These are phyloP conservation scores for Caenorhabditis sinica DNA, from an alignment of 2,888 invertebrate genomes.

Conservation along the genomic window DNA sequence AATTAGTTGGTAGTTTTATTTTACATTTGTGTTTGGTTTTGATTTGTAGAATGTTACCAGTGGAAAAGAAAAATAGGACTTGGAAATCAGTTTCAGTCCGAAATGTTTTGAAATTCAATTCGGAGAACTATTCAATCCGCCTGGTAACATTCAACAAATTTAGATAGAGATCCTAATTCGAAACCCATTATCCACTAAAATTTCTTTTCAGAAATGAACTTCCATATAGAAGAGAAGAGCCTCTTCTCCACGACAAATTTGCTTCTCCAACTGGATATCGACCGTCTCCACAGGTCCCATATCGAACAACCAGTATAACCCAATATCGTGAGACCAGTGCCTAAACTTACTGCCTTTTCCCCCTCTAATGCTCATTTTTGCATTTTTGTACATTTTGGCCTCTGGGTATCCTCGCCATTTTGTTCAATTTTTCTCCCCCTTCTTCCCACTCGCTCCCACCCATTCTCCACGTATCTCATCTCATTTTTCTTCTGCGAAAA, in stretches of 20 bases:
- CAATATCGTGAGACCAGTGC: constrained; percentile 77
- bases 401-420: constrained; percentile 37
- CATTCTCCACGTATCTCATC: constrained; percentile 56
- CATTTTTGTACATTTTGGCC: constrained; percentile 56
- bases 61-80: neutral
- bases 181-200: neutral
- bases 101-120: no score
- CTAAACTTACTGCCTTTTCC: constrained; percentile 52
- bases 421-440: constrained; percentile 7
- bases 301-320: constrained; percentile 67
- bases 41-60: neutral
- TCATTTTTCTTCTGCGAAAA: neutral
- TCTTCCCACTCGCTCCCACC: constrained; percentile 3
- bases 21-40: constrained; percentile 8
- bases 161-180: neutral
- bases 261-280: constrained; percentile 61
- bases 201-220: constrained; percentile 70
- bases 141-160: neutral
- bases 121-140: no score
- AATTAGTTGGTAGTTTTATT: constrained; percentile 58
- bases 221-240: constrained; percentile 71
- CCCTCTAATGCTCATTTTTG: constrained; percentile 26
- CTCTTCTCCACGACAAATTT: constrained; percentile 72
- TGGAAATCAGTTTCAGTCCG: neutral
- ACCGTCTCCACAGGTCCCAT: constrained; percentile 68